Percentiles rank a stretch among this genome's conserved stretches.
phyloP scores from a whole-genome alignment of 2,797 vertebrate genomes.

The Epinephelus malabaricus region DNA sequence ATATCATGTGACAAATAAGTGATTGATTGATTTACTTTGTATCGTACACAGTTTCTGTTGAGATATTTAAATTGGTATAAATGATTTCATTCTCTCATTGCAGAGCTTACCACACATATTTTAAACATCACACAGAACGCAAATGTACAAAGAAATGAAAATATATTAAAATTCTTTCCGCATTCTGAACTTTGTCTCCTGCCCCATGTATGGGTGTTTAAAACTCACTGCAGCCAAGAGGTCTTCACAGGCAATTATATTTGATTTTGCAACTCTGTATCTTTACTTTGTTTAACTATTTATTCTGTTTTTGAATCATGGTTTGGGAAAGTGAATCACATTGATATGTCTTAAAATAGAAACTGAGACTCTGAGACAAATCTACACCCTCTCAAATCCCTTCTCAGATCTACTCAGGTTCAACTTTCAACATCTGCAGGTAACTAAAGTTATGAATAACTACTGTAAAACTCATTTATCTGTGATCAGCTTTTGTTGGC shows the following conservation, averaged over 20 bases:
- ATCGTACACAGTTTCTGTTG: not conserved
- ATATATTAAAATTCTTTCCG: not conserved
- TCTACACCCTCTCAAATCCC: not conserved
- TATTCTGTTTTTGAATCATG: not conserved
- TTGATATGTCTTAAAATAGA: not conserved
- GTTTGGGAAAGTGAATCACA: not conserved
- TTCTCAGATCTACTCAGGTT: not conserved
- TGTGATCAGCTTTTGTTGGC: conserved; percentile 8
- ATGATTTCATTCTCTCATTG: not conserved
- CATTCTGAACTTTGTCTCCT: not conserved
- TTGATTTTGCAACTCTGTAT: not conserved
- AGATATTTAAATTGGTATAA: not conserved
- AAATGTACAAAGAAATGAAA: not conserved
- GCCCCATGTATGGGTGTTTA: not conserved
- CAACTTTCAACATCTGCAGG: conserved; percentile 1
- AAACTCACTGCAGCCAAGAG: not conserved
- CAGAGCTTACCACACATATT: not conserved
- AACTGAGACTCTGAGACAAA: not conserved
- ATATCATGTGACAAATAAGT: no score
- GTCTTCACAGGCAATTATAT: not conserved
- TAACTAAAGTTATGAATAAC: conserved; percentile 1
- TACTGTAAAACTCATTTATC: not conserved
- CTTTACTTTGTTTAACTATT: not conserved
- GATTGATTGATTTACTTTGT: not conserved
- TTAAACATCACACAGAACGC: not conserved